phyloP scores from a whole-genome alignment of 1,140 invertebrate genomes.

The Andrena cerasifolii region DNA sequence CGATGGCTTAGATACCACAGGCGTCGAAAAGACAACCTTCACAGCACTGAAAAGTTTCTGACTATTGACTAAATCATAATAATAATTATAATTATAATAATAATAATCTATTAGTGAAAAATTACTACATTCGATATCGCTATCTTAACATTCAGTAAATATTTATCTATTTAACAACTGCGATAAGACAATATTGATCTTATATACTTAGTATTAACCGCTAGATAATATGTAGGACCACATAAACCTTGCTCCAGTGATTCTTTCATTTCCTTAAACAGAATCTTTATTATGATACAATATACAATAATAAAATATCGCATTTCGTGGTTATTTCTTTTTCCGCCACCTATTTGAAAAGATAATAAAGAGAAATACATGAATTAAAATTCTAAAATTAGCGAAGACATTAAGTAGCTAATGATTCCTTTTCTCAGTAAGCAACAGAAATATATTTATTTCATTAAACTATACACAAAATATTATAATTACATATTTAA shows the following conservation, averaged over 20 bases:
- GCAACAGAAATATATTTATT: conserved; percentile 82
- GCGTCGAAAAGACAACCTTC: conserved; percentile 76
- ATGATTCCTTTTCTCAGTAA: conserved; percentile 76
- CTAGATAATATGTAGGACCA: conserved; percentile 79
- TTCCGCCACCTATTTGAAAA: conserved; percentile 76
- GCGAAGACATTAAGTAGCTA: conserved; percentile 80
- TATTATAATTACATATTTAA: conserved; percentile 82
- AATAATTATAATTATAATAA: conserved; percentile 19
- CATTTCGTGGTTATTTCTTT: conserved; percentile 71
- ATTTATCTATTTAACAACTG: conserved; percentile 80
- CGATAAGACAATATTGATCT: conserved; percentile 73
- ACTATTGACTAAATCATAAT: conserved; percentile 74
- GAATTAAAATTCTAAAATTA: conserved; percentile 72
- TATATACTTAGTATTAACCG: conserved; percentile 73
- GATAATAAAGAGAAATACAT: conserved; percentile 70
- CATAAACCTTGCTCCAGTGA: conserved; percentile 82
- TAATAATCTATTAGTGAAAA: conserved; percentile 81
- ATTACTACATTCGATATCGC: conserved; percentile 76
- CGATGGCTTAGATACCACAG: conserved; percentile 78
- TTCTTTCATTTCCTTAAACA: conserved; percentile 75
- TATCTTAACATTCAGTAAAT: conserved; percentile 80
- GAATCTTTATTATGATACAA: conserved; percentile 76
- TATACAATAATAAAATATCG: conserved; percentile 78
- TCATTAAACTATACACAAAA: conserved; percentile 82
- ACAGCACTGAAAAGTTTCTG: conserved; percentile 81